These are phyloP conservation scores for Philaethria dido DNA, from an alignment of 2,888 invertebrate species.

Conservation along the genomic window DNA sequence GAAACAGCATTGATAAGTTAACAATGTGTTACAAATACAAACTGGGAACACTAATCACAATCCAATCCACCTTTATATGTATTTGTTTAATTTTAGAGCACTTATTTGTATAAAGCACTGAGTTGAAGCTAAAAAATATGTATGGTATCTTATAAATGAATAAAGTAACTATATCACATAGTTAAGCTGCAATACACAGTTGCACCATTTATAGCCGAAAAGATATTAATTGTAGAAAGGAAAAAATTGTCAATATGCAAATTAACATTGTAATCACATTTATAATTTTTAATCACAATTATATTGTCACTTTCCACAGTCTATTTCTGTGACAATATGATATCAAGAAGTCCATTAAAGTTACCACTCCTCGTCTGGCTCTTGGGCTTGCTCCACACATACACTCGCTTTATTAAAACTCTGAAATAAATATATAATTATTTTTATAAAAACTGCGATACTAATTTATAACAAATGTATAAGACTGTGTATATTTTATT, in stretches of 20 bases:
- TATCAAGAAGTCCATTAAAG: conserved; percentile 54
- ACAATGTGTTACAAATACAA: conserved; percentile 5
- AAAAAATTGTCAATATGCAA: not conserved
- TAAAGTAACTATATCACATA: conserved; percentile 21
- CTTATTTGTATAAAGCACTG: conserved; percentile 5
- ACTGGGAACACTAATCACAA: not conserved
- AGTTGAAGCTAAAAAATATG: conserved; percentile 3
- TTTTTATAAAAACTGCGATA: not conserved
- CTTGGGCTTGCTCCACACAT: conserved; percentile 61
- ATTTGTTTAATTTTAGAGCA: not conserved
- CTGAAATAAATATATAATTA: conserved; percentile 51
- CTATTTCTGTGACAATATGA: conserved; percentile 29
- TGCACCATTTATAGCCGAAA: not conserved
- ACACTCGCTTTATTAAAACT: conserved; percentile 64
- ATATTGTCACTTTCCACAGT: conserved; percentile 29
- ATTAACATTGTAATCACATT: conserved; percentile 1
- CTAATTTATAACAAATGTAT: too few species aligned
- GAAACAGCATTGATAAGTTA: conserved; percentile 9
- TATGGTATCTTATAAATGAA: not conserved
- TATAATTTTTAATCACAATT: conserved; percentile 25
- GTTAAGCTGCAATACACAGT: conserved; percentile 3
- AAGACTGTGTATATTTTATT: too few species aligned
- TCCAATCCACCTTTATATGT: not conserved
- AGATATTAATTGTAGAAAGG: not conserved
- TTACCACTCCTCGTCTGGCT: conserved; percentile 84